Base-by-base conservation (phyloP, 23 tunicate genomes). In the Halocynthia roretzi region DNA sequence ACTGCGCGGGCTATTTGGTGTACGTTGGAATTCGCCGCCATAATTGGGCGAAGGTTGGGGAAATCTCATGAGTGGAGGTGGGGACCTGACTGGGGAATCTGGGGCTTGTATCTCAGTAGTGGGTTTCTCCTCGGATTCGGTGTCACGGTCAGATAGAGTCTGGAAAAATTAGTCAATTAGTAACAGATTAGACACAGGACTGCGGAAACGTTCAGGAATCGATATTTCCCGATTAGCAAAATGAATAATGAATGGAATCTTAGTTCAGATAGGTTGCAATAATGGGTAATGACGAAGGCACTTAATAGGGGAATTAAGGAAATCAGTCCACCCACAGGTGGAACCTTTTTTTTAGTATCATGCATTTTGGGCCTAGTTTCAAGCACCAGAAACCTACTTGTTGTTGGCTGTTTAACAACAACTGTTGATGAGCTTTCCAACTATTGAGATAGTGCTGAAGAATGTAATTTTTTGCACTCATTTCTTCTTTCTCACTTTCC, bases 361-460 rank as follows among this genome's bases (percentile, higher is more conserved):
- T 12, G 48, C 71, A 4, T 2, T 48, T 31, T 31, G 4, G 44
- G 44, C 44, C 44, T 31, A 31, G 44, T 31, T 31, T 31, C 44
- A 31, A 31, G 44, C 44, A 31, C 2, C 4, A 31, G 44, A 65
- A 65, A 65, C 22, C 22, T 11, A 10, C 19, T 65, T 20, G 48
- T 6, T 65, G 48, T 65, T 65, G 70, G 48, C 31, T 65, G 70
- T 65, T 65, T 10, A 40, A 8, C 10, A 65, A 8, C 48, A 65
- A 48, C 70, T 65, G 48, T 65, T 65, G 70, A 48, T 65, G 70
- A 8, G n/a, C 56, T 17, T 75, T 56, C 75, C 83, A 20, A 70
- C 87, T 89, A 72, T 78, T 79, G 67, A 89, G 66, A 63, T 83
- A 89, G 61, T 89, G 87, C 7, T 80, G 67, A 85, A 89, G 50